Evolutionary conservation across 1,140 invertebrate species (phyloP), one percentile per base, ranked within the genome.

Genomic region (Aethina tumida): DNA sequence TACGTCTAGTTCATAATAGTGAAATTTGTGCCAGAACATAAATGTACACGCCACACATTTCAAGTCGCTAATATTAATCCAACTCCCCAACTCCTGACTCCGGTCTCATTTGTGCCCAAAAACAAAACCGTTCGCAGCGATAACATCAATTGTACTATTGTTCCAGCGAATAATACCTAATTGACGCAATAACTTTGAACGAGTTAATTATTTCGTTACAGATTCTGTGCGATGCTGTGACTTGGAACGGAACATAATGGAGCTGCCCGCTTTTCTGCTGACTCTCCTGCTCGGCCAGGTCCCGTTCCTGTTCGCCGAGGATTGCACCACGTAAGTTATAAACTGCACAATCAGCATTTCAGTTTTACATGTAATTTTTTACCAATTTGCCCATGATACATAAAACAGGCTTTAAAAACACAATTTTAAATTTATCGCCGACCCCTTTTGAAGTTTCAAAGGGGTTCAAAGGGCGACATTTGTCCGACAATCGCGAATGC

Each of bases 311-410:
- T 24, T 22, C 6, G 43, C 37, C 18, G 42, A 39, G 12, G 43
- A 45, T 26, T 45, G 43, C 33, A 45, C 25, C 10, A 45, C 43
- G 43, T 45, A 39, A 45, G 43, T 45, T 22, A 9, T 29, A 32
- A 21, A 5, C 24, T 20, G 20, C 14, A 13, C 30, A 39, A 30
- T 39, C 30, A 32, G 14, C 14, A 20, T 8, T 35, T 20, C 4
- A n/a, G 17, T 39, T 13, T 5, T 10, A 26, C 24, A 10, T 26
- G n/a, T n/a, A 10, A 13, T 13, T 26, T 26, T 26, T 5, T 13
- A 26, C n/a, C 24, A 26, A n/a, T 26, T 26, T 26, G 24, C 24
- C 24, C 4, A 13, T 13, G 14, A 26, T 26, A 10, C 13, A 10
- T n/a, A 26, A 10, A 26, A 26, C 13, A 10, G n/a, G n/a, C n/a